phyloP scores from a whole-genome alignment of 2,888 invertebrate genomes.

The Dasysyrphus tricinctus region DNA sequence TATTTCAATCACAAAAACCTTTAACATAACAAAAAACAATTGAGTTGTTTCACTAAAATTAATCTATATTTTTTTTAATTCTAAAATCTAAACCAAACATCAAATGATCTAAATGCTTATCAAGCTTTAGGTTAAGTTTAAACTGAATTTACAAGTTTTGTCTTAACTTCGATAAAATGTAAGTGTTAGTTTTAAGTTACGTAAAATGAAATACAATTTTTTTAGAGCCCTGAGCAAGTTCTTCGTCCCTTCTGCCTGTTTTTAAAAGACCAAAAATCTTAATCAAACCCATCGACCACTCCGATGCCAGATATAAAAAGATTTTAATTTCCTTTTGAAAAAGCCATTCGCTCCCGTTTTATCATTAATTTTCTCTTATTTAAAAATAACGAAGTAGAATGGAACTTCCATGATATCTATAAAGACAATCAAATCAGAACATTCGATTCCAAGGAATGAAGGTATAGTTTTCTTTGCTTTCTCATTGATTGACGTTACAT shows the following conservation, averaged over 20 bases:
- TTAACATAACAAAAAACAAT: background rate
- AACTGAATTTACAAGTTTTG: no score
- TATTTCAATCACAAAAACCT: background rate
- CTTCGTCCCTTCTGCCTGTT: no score
- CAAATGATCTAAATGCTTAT: background rate
- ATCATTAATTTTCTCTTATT: background rate
- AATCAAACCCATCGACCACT: no score
- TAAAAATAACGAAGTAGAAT: background rate
- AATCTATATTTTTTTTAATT: no score
- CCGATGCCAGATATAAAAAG: background rate
- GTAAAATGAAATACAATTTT: no score
- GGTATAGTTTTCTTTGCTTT: slow-evolving; percentile 47
- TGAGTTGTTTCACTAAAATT: background rate
- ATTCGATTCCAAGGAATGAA: slow-evolving; percentile 5
- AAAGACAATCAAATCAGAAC: background rate
- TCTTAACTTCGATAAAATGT: no score
- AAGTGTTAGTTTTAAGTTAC: no score
- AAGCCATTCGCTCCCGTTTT: background rate
- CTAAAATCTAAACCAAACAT: background rate
- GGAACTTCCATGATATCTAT: background rate
- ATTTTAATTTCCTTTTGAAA: background rate
- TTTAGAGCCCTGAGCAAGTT: no score
- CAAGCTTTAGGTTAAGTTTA: no score
- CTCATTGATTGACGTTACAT: slow-evolving; percentile 59
- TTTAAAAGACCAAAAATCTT: no score